Evolutionary conservation across 2,797 vertebrate genomes (phyloP).

Genomic region (Leptodactylus fallax): DNA sequence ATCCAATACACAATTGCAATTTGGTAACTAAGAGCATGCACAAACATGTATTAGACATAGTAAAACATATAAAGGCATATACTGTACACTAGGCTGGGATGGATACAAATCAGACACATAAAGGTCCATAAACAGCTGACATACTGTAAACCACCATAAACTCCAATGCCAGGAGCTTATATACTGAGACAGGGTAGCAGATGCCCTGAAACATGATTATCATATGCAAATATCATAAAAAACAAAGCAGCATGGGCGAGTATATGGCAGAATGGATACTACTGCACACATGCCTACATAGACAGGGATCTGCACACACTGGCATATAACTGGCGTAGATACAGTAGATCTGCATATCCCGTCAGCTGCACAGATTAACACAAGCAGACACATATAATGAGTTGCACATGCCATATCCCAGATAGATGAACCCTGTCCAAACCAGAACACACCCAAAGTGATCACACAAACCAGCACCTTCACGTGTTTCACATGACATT

Average conservation of each 20-base stretch:
- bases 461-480: slow-evolving; percentile 5
- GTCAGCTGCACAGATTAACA: slow-evolving; percentile 11
- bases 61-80: background rate
- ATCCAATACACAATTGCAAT: background rate
- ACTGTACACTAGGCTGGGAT: background rate
- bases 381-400: background rate
- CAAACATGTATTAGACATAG: background rate
- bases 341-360: slow-evolving; percentile 2
- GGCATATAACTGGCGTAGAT: background rate
- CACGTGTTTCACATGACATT: slow-evolving; percentile 27
- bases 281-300: slow-evolving; percentile 12
- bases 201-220: slow-evolving; percentile 3
- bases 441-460: slow-evolving; percentile 28
- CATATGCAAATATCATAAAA: background rate
- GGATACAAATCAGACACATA: background rate
- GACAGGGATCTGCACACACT: slow-evolving; percentile 6
- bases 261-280: slow-evolving; percentile 12
- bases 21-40: background rate
- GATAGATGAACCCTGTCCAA: background rate
- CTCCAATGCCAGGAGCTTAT: background rate
- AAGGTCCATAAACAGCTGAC: slow-evolving; percentile 4
- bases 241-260: background rate
- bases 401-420: slow-evolving; percentile 14
- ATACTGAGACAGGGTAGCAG: background rate
- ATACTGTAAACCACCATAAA: background rate